Evolutionary conservation across 2,888 invertebrate species (phyloP).

Genomic region (Bugulina stolonifera): DNA sequence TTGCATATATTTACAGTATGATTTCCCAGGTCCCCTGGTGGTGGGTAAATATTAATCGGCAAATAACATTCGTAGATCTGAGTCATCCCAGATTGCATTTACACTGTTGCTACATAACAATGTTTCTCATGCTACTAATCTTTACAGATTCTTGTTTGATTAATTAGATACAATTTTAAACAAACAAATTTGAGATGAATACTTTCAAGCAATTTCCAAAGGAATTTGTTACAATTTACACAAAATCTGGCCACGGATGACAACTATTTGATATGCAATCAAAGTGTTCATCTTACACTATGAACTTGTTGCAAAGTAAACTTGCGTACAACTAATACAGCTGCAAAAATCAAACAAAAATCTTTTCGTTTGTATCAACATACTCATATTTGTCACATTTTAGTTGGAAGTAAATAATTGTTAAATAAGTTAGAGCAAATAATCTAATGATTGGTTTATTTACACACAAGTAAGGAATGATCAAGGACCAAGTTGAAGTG

Average conservation of each 20-base stretch:
- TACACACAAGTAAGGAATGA: neutral
- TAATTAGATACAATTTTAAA: neutral
- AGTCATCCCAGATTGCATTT: neutral
- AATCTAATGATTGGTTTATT: neutral
- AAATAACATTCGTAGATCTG: no score
- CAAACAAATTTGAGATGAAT: neutral
- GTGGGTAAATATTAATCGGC: no score
- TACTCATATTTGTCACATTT: constrained; percentile 14
- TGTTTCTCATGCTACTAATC: neutral
- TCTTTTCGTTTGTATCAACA: neutral
- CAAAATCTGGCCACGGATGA: neutral
- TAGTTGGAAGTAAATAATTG: neutral
- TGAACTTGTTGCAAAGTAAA: neutral
- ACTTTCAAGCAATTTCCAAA: neutral
- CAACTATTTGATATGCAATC: neutral
- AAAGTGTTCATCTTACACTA: neutral
- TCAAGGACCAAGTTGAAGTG: neutral
- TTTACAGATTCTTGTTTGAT: no score
- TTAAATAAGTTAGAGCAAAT: neutral
- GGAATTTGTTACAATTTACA: neutral
- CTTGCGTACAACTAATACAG: constrained; percentile 11
- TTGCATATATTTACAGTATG: no score
- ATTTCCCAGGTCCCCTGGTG: no score
- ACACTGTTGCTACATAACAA: neutral
- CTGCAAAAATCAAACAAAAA: constrained; percentile 18